Conservation (phyloP, 2,113 vertebrate species). For the Archocentrus centrarchus region DNA sequence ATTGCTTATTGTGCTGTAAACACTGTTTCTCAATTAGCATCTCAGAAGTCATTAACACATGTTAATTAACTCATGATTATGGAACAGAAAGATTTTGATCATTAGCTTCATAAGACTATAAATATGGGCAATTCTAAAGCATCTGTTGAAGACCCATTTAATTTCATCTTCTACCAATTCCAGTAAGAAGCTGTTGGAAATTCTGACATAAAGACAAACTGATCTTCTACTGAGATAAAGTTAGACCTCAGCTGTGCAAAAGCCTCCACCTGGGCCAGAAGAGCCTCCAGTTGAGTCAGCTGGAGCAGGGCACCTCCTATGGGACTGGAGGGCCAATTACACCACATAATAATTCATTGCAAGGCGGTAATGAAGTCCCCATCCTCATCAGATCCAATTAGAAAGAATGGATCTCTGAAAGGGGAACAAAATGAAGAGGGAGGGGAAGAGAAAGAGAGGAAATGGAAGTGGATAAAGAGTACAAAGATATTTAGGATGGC, state of each 20-base stretch:
- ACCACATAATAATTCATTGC: conserved; percentile 80
- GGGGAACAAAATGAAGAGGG: conserved; percentile 23
- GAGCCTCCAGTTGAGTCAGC: conserved; percentile 67
- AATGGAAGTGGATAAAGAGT: conserved; percentile 40
- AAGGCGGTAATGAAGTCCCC: conserved; percentile 78
- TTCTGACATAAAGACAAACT: not conserved
- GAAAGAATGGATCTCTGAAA: conserved; percentile 67
- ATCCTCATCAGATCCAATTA: conserved; percentile 81
- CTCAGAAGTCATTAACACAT: conserved; percentile 64
- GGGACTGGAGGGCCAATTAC: conserved; percentile 84
- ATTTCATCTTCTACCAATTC: conserved; percentile 20
- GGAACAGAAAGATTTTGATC: conserved; percentile 59
- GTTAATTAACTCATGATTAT: conserved; percentile 72
- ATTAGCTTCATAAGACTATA: conserved; percentile 36
- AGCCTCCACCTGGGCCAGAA: conserved; percentile 54
- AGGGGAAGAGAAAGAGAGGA: conserved; percentile 44
- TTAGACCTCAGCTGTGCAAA: conserved; percentile 49
- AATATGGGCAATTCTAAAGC: conserved; percentile 25
- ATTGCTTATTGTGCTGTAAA: conserved; percentile 57
- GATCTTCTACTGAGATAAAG: conserved; percentile 9
- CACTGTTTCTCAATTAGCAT: conserved; percentile 53
- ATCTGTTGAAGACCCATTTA: conserved; percentile 26
- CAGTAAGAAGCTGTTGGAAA: conserved; percentile 52
- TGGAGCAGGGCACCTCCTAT: conserved; percentile 80
- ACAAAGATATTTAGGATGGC: conserved; percentile 72